phyloP scores from a whole-genome alignment of 1,140 invertebrate genomes.

The Temnothorax nylanderi region DNA sequence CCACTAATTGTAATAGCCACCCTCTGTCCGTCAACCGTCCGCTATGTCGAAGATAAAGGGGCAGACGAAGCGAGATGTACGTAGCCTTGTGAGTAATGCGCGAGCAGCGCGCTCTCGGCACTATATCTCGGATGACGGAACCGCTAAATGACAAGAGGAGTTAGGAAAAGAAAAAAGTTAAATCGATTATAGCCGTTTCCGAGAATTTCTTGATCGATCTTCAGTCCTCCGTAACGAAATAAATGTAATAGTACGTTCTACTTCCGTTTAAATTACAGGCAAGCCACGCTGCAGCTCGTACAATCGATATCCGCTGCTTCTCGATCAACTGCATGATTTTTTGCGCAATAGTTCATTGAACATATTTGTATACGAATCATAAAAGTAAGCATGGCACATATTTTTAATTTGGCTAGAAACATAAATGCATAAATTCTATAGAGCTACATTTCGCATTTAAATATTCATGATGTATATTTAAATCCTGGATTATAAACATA shows the following conservation, averaged over 20 bases:
- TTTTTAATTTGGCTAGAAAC: not conserved
- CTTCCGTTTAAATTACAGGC: slow-evolving; percentile 53
- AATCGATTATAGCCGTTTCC: not conserved
- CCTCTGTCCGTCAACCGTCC: slow-evolving; percentile 56
- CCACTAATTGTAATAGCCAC: slow-evolving; percentile 75
- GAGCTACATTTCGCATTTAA: not conserved
- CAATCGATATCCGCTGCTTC: not conserved
- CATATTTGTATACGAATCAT: not conserved
- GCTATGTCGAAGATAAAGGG: slow-evolving; percentile 61
- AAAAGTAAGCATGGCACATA: not conserved
- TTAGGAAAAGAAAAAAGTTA: not conserved
- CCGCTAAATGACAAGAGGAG: not conserved
- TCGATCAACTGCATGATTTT: slow-evolving; percentile 34
- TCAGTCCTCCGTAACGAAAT: not conserved
- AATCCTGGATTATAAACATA: not conserved
- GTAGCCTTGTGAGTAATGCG: not conserved
- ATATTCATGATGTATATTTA: not conserved
- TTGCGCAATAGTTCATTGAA: not conserved
- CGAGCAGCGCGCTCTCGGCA: not conserved
- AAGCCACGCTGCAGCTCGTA: slow-evolving; percentile 19
- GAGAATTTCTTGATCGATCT: slow-evolving; percentile 1
- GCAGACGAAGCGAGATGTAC: slow-evolving; percentile 15
- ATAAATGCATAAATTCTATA: not conserved
- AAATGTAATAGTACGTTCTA: not conserved
- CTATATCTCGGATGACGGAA: not conserved